These are phyloP conservation scores for Micoletzkya japonica DNA, from an alignment of 2,888 invertebrate species.

Conservation along the genomic window DNA sequence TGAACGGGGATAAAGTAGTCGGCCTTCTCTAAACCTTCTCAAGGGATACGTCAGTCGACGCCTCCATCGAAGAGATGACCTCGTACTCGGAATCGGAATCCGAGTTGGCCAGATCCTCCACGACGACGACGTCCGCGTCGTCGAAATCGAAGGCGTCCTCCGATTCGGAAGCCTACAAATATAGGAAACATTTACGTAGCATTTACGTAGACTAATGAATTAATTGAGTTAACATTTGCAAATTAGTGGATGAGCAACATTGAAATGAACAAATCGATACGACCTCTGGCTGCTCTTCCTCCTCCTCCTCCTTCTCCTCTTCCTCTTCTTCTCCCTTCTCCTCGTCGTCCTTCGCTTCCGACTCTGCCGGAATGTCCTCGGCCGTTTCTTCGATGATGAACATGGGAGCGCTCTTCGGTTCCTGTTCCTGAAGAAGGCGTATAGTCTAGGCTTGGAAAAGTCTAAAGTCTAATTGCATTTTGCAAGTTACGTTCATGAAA, in stretches of 20 bases:
- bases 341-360: constrained; percentile 8
- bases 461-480: too few species aligned
- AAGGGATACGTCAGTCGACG: too few species aligned
- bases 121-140: constrained; percentile 15
- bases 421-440: constrained; percentile 24
- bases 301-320: background rate
- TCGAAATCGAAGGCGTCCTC: background rate
- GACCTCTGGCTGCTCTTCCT: background rate
- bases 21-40: too few species aligned
- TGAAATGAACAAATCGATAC: background rate
- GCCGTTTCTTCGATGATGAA: constrained; percentile 27
- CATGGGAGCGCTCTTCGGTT: constrained; percentile 16
- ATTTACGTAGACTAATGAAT: background rate
- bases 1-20: too few species aligned
- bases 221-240: background rate
- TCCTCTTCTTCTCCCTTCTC: constrained; percentile 3
- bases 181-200: background rate
- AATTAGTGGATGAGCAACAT: background rate
- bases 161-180: background rate
- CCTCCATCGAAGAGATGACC: constrained; percentile 13
- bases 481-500: too few species aligned
- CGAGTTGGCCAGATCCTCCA: constrained; percentile 4
- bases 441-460: too few species aligned
- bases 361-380: constrained; percentile 15
- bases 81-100: constrained; percentile 24